These are phyloP conservation scores for Trinectes maculatus DNA, from an alignment of 2,113 vertebrate species.

Conservation along the genomic window DNA sequence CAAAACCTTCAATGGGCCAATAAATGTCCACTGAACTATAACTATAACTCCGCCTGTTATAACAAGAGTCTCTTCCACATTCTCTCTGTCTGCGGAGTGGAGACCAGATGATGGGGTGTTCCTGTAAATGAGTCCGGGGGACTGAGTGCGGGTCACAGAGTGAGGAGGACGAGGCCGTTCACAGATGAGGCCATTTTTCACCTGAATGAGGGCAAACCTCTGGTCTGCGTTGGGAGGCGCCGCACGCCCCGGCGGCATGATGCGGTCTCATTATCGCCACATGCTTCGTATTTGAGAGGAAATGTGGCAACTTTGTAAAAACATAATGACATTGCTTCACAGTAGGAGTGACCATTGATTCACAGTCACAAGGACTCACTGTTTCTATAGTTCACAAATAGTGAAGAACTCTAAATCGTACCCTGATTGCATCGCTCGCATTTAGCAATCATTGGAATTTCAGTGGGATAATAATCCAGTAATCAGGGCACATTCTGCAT, in stretches of 20 bases:
- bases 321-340: no score
- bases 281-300: neutral
- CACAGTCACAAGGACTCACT: no score
- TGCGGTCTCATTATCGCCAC: conserved; percentile 29
- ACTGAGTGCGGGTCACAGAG: conserved; percentile 45
- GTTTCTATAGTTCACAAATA: no score
- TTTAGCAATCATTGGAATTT: no score
- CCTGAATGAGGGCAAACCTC: conserved; percentile 35
- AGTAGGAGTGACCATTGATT: no score
- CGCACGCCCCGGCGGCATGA: conserved; percentile 6
- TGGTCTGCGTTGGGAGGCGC: conserved; percentile 1
- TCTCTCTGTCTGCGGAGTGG: conserved; percentile 10
- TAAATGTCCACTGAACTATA: conserved; percentile 37
- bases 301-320: neutral
- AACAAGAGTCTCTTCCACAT: conserved; percentile 17
- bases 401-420: no score
- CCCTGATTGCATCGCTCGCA: no score
- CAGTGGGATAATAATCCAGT: no score
- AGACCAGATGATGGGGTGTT: conserved; percentile 51
- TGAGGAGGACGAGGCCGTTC: conserved; percentile 42
- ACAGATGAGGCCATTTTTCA: conserved; percentile 64
- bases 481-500: no score
- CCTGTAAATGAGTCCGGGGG: conserved; percentile 62
- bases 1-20: conserved; percentile 37
- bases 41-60: conserved; percentile 33